These are phyloP conservation scores for Odontamblyopus rebecca DNA, from an alignment of 2,797 vertebrate genomes.

Conservation along the genomic window DNA sequence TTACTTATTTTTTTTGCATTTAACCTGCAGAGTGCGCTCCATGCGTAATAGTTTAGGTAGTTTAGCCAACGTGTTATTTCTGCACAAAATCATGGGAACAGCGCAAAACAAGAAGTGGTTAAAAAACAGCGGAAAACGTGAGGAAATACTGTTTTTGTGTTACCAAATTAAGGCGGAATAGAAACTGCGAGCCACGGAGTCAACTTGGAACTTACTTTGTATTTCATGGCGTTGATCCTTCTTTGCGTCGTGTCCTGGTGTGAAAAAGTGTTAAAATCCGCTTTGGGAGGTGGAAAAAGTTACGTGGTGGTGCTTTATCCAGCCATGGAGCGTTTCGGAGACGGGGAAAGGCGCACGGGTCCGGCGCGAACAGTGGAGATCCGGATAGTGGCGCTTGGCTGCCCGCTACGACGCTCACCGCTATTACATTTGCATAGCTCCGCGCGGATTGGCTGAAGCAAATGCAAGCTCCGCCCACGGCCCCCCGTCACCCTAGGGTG, in stretches of 20 bases:
- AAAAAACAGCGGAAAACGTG: neutral
- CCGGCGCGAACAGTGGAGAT: rapidly evolving
- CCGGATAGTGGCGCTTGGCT: conserved; percentile 9
- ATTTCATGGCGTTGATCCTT: conserved; percentile 71
- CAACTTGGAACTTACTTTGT: conserved; percentile 76
- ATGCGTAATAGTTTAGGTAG: neutral
- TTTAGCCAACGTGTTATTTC: neutral
- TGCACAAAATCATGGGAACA: neutral
- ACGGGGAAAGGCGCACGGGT: conserved; percentile 4
- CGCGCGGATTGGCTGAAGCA: conserved; percentile 42
- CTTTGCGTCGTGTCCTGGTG: conserved; percentile 21
- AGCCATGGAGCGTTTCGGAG: conserved; percentile 41
- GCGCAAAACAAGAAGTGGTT: neutral
- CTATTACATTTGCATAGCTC: conserved; percentile 39
- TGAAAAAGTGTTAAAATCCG: conserved; percentile 63
- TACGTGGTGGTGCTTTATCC: conserved; percentile 31
- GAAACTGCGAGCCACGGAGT: neutral
- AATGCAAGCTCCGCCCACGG: too few relatives aligned
- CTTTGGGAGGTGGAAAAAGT: conserved; percentile 28
- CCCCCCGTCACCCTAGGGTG: neutral
- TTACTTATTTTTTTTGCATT: neutral
- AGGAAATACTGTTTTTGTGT: neutral
- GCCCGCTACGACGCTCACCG: conserved; percentile 16
- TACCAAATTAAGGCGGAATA: neutral
- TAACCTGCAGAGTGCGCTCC: neutral